Base-by-base conservation (phyloP, 2,113 vertebrate species). In the Oryzias celebensis region DNA sequence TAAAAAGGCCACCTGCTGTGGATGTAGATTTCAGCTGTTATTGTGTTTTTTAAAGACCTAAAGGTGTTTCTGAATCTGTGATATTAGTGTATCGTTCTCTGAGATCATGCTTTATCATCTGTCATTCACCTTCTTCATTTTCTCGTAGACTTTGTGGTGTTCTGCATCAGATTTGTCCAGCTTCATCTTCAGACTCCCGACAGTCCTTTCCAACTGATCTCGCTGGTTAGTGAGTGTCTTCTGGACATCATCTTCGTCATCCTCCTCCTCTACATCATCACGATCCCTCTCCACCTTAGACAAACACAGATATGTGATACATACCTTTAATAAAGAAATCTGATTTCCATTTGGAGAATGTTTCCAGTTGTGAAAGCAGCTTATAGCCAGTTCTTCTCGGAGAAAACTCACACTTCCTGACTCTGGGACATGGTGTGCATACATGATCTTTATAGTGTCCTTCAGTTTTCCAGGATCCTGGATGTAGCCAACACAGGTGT, bases 391-490 rank as follows among this genome's bases (percentile, higher is more conserved):
- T 17, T 44, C 15, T 16, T 3, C 2, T n/a, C 4, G 1, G 18
- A 12, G 10, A 14, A 15, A 23, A 79, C 95, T 94, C 80, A 98
- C 96, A 90, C 42, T 62, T 14, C 94, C 93, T 18, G 90, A 66
- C 20, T 86, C 88, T 44, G 91, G 86, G 20, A 94, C 92, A 0
- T 95, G 95, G 70, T 85, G 92, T 20, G 77, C 45, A 47, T 94
- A 93, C 42, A 98, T 85, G 22, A 78, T 80, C 52, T 84, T 62
- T 58, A 97, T 64, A 47, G 78, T 88, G 4, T 93, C 81, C 78
- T 96, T 98, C 51, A 98, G 83, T 60, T 90, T 92, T 75, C 64
- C 92, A 0, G 94, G 91, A 1, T 98, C 94, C 28, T 96, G 93
- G 84, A 97, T 93, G 62, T 93, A 90, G 1, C 90, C 80, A 4